Percentiles rank a stretch among this genome's conserved stretches.
phyloP scores from a whole-genome alignment of 2,113 vertebrate genomes.

The Gymnocephalus cernua region DNA sequence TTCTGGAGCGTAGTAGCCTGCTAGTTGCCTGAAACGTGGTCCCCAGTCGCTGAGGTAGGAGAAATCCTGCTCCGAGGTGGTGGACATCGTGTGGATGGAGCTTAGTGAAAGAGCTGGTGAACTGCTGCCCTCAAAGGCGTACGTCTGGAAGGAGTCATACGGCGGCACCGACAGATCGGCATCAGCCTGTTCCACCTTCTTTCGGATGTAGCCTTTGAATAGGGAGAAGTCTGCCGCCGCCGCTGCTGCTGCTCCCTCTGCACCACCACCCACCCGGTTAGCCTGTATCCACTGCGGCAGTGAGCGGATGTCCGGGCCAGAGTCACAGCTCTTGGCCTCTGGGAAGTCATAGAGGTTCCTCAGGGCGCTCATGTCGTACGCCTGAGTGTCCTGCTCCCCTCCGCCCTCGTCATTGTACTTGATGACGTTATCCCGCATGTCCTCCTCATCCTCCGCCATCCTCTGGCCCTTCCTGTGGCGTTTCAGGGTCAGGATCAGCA shows the following conservation, averaged over 20 bases:
- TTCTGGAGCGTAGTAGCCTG: conserved; percentile 90
- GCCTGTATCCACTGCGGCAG: conserved; percentile 91
- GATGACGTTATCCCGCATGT: conserved; percentile 99
- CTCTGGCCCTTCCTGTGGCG: conserved; percentile 95
- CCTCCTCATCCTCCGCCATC: conserved; percentile 94
- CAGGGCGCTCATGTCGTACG: conserved; percentile 98
- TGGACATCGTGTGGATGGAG: conserved; percentile 95
- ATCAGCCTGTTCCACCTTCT: conserved; percentile 97
- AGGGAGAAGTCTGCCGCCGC: conserved; percentile 93
- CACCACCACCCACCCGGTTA: conserved; percentile 47
- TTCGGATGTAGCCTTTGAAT: conserved; percentile 96
- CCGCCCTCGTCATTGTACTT: conserved; percentile 99
- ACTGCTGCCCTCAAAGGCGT: conserved; percentile 94
- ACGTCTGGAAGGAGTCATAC: conserved; percentile 99
- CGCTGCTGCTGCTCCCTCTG: conserved; percentile 73
- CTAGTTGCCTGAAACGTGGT: conserved; percentile 95
- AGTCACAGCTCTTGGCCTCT: conserved; percentile 89
- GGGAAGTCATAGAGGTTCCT: conserved; percentile 97
- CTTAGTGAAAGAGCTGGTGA: conserved; percentile 94
- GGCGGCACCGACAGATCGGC: conserved; percentile 95
- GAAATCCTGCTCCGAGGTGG: conserved; percentile 96
- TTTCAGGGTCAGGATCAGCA: conserved; percentile 96
- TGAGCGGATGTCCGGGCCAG: conserved; percentile 87
- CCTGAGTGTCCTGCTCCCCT: conserved; percentile 98
- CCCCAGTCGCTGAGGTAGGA: conserved; percentile 96